A percentile compares a stretch with the other conserved stretches of the same genome.
Conservation (phyloP, 2,797 vertebrate species). For the Hemitrygon akajei region DNA sequence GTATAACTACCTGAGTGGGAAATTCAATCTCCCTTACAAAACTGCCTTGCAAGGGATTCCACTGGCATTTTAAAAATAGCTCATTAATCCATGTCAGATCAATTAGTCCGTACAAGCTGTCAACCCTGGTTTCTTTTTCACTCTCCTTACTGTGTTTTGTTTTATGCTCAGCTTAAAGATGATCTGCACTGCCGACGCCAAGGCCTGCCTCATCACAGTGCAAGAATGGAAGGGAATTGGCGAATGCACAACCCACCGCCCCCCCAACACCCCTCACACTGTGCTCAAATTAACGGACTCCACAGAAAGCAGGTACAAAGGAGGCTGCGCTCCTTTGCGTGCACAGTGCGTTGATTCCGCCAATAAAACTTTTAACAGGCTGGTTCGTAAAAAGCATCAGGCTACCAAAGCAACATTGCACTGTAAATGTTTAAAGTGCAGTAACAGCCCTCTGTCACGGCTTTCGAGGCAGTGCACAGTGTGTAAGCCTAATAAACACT, state of each 20-base stretch:
- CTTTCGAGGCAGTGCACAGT: background rate
- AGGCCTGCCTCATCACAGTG: background rate
- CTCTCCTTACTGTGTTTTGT: background rate
- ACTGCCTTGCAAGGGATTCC: background rate
- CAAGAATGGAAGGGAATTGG: background rate
- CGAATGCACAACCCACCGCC: too few species aligned
- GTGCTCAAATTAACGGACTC: background rate
- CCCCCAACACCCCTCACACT: background rate
- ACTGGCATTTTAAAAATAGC: background rate
- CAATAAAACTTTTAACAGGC: conserved; percentile 30
- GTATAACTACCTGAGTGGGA: background rate
- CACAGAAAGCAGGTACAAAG: conserved; percentile 3
- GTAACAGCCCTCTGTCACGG: background rate
- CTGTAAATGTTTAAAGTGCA: conserved; percentile 35
- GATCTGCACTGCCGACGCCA: background rate
- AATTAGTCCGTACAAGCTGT: background rate
- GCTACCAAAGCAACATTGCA: conserved; percentile 23
- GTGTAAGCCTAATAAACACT: conserved; percentile 16
- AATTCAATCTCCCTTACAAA: background rate
- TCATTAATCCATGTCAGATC: background rate
- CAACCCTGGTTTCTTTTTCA: background rate
- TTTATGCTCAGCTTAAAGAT: background rate
- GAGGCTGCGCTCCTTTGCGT: background rate
- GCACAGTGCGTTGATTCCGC: background rate
- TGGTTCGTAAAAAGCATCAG: conserved; percentile 36